Evolutionary conservation across 2,113 vertebrate genomes (phyloP).

Genomic region (Donacobius atricapilla): DNA sequence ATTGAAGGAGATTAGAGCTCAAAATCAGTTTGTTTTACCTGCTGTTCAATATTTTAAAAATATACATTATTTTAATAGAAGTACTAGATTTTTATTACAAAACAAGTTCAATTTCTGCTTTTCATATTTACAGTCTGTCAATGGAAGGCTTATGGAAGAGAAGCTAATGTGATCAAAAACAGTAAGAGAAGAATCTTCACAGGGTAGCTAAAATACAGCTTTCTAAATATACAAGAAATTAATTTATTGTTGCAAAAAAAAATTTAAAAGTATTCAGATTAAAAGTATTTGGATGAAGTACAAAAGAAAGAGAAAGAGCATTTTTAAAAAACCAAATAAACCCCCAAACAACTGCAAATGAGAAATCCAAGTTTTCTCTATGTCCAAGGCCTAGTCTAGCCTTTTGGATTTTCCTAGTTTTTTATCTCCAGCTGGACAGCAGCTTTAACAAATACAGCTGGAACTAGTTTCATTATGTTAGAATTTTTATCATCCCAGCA

Average conservation of each 20-base stretch:
- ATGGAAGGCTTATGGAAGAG: not conserved
- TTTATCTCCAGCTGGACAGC: not conserved
- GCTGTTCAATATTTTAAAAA: not conserved
- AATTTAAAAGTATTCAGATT: not conserved
- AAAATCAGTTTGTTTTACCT: not conserved
- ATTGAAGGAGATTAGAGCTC: not conserved
- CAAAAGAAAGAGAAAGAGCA: not conserved
- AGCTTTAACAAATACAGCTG: not conserved
- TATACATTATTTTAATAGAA: not conserved
- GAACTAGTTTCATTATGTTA: not conserved
- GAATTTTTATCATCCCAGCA: not conserved
- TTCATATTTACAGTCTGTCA: not conserved
- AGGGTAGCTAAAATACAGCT: not conserved
- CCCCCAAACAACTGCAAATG: too few species aligned
- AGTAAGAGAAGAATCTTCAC: not conserved
- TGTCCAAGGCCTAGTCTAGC: not conserved
- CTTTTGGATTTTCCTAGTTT: not conserved
- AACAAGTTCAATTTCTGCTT: not conserved
- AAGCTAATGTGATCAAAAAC: not conserved
- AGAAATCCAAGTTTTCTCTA: not conserved
- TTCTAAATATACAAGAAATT: not conserved
- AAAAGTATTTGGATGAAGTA: not conserved
- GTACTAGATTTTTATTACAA: not conserved
- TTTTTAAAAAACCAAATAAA: not conserved
- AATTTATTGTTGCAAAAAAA: not conserved